Evolutionary conservation across 30 jellyfish, hydroid and myxozoan species (phyloP), one percentile per base, ranked within the genome.

Genomic region (Nemopilema nomurai): DNA sequence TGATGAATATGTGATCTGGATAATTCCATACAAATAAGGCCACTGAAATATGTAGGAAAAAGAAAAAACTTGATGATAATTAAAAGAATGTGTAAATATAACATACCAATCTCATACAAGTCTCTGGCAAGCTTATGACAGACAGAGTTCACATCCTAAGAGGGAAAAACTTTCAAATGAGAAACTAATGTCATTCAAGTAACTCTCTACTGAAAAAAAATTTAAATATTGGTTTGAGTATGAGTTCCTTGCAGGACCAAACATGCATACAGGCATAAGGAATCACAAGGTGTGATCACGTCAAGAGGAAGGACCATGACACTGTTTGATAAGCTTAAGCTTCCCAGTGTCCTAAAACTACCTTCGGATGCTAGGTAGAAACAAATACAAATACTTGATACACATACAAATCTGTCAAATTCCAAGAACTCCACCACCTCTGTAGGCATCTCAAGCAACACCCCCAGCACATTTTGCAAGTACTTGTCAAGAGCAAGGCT

Each of bases 401-500:
- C 16, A 93, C 98, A 77, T 74, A 93, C 98, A 89, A 88, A 93
- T 77, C 92, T 69, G 41, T 93, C 98, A 65, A 93, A 81, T 66
- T 93, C 98, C 76, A 93, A 76, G 81, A 93, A 93, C 75, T 84
- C 97, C 1, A 81, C 51, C 77, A 93, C 49, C 8, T 71, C 91
- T 50, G 26, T 78, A 24, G 97, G 97, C 74, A 85, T 28, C 1
- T 93, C 85, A 19, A 76, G 77, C 18, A 94, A 82, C 26, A 90
- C 84, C 50, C 74, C 50, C 57, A 90, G 64, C 23, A 94, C n/a
- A 3, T 69, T 85, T 62, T 82, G 78, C 79, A 94, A 51, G 74
- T 94, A 94, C 62, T 89, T 81, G 28, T 94, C 94, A 51, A 94
- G 71, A 20, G 87, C 87, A 20, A 49, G 67, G 51, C 81, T 94